Conservation (phyloP, 2,888 invertebrate species). For the Drosophila nigritarsus region DNA sequence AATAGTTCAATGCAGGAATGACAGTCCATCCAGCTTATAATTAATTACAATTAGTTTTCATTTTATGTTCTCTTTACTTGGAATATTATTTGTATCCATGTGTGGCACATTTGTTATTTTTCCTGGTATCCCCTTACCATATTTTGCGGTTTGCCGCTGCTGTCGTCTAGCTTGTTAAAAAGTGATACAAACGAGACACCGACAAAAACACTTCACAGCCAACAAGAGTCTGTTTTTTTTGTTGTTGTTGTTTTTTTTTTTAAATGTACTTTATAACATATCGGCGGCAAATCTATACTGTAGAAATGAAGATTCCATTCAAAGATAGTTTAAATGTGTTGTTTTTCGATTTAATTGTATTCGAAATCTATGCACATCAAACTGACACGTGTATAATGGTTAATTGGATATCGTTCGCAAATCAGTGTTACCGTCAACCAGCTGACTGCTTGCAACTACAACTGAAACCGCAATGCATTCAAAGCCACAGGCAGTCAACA, state of each 20-base stretch:
- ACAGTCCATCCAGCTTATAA: conserved; percentile 51
- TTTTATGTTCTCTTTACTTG: conserved; percentile 15
- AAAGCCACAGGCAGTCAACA: background rate
- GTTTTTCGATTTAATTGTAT: background rate
- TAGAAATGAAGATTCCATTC: background rate
- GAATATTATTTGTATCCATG: background rate
- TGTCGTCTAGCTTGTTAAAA: conserved; percentile 69
- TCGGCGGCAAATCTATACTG: background rate
- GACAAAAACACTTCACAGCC: conserved; percentile 5
- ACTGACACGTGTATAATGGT: background rate
- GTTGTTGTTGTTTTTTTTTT: background rate
- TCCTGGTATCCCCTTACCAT: conserved; percentile 30
- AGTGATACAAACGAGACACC: conserved; percentile 33
- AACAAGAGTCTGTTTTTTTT: background rate
- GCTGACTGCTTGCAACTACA: conserved; percentile 15
- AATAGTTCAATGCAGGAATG: conserved; percentile 16
- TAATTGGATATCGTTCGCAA: conserved; percentile 3
- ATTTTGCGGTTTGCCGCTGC: conserved; percentile 69
- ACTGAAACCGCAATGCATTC: conserved; percentile 10
- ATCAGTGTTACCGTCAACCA: conserved; percentile 12
- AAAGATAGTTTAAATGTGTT: background rate
- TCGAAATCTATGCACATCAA: background rate
- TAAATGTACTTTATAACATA: background rate
- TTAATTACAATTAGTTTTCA: conserved; percentile 65
- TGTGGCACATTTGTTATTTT: conserved; percentile 5